phyloP scores from a whole-genome alignment of 2,888 invertebrate species.

The Eilema sororculum region DNA sequence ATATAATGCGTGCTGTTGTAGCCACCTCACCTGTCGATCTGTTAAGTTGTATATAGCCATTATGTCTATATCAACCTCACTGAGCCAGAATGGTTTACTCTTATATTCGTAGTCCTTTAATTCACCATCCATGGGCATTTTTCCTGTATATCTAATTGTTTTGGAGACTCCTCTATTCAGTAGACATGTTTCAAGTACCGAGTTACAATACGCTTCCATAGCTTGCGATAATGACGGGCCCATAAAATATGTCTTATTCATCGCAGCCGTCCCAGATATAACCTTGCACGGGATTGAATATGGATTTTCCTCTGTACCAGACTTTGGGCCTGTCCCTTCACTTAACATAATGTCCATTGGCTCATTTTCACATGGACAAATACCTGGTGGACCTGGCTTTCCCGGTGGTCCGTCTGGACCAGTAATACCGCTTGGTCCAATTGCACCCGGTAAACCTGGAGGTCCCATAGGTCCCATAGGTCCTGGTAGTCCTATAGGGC shows the following conservation, averaged over 20 bases:
- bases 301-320: not conserved
- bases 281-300: not conserved
- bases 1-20: constrained; percentile 34
- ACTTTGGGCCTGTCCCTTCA: not conserved
- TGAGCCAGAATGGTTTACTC: constrained; percentile 30
- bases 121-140: not conserved
- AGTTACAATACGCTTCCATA: constrained; percentile 22
- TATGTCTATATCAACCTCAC: constrained; percentile 20
- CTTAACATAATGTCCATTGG: rapidly evolving
- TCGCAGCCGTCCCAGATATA: not conserved
- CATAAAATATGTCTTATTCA: not conserved
- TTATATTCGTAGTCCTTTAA: not conserved
- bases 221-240: not conserved
- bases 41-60: constrained; percentile 26
- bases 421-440: not conserved
- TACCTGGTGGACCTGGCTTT: constrained; percentile 7
- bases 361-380: not conserved
- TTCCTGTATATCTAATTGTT: not conserved
- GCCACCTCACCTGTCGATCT: constrained; percentile 32
- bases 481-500: not conserved
- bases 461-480: not conserved
- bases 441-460: constrained; percentile 6
- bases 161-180: not conserved
- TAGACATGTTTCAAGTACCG: constrained; percentile 26
- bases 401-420: constrained; percentile 18